These are phyloP conservation scores for Brachyalestes nurse DNA, from an alignment of 2,797 vertebrate species.

Conservation along the genomic window DNA sequence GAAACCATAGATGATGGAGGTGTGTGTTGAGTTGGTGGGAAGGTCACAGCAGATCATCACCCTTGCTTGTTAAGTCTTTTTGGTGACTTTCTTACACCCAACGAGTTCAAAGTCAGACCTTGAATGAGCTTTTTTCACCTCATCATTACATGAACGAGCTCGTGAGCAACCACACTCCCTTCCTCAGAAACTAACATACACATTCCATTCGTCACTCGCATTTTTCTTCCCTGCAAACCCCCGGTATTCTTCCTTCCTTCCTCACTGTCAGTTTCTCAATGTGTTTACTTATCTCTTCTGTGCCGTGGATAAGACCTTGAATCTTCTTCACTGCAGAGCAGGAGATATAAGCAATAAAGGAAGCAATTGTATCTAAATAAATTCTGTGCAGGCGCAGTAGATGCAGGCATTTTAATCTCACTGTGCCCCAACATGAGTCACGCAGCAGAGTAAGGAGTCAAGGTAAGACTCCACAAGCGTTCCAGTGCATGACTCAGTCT, in stretches of 20 bases:
- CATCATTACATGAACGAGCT: background rate
- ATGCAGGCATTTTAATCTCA: conserved; percentile 22
- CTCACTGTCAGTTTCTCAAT: conserved; percentile 21
- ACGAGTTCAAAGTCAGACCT: background rate
- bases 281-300: conserved; percentile 25
- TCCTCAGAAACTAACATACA: background rate
- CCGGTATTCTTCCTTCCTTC: background rate
- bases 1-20: too few species aligned
- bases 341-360: conserved; percentile 34
- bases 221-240: background rate
- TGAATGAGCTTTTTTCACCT: background rate
- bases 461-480: conserved; percentile 23
- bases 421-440: conserved; percentile 39
- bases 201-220: background rate
- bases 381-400: conserved; percentile 21
- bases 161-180: background rate
- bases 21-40: too few species aligned
- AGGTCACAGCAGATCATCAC: too few species aligned
- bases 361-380: conserved; percentile 31
- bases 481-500: conserved; percentile 34
- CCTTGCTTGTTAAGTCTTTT: background rate
- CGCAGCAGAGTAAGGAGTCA: conserved; percentile 20
- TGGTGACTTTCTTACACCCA: background rate
- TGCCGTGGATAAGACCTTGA: conserved; percentile 24
- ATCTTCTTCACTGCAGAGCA: conserved; percentile 7